phyloP scores from a whole-genome alignment of 1,140 invertebrate species.

The Eueides isabella region DNA sequence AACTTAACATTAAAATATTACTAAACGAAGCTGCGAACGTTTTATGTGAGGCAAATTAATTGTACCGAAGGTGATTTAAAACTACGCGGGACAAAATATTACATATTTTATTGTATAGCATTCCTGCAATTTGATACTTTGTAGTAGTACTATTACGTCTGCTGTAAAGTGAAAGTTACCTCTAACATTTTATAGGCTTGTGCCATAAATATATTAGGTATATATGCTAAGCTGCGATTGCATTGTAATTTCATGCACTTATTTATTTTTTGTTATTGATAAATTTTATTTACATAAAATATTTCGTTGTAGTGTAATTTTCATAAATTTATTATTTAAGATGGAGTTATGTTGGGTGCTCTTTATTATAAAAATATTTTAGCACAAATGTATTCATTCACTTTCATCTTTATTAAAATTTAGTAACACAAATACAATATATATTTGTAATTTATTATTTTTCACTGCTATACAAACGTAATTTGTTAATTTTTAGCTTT shows the following conservation, averaged over 20 bases:
- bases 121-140: neutral
- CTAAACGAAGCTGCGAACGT: neutral
- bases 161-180: neutral
- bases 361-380: constrained; percentile 24
- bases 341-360: constrained; percentile 25
- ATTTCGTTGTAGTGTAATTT: neutral
- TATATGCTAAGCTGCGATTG: constrained; percentile 6
- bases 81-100: neutral
- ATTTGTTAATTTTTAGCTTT: neutral
- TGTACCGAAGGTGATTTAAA: neutral
- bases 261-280: neutral
- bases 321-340: neutral
- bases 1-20: neutral
- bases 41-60: neutral
- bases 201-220: neutral
- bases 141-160: neutral
- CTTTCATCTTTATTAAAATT: constrained; percentile 8
- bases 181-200: neutral
- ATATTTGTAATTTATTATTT: constrained; percentile 27
- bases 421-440: neutral
- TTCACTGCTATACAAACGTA: constrained; percentile 5
- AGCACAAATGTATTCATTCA: constrained; percentile 36
- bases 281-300: neutral
- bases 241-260: neutral
- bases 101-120: neutral